A percentile compares a stretch with the other conserved stretches of the same genome.
phyloP scores from a whole-genome alignment of 2,797 vertebrate species.

The Eleutherodactylus coqui region DNA sequence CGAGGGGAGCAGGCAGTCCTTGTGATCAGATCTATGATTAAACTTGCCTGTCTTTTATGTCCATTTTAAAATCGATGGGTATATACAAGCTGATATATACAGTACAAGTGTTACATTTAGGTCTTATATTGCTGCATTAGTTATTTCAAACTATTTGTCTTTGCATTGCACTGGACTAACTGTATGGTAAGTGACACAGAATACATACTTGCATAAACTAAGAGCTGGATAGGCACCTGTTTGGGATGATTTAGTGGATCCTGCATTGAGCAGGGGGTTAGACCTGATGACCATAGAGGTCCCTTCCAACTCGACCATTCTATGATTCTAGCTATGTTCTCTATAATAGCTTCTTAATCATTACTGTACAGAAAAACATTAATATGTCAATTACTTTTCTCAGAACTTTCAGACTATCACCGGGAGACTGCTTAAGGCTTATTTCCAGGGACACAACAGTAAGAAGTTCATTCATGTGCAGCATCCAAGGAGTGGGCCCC shows the following conservation, averaged over 20 bases:
- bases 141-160: not conserved
- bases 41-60: slow-evolving; percentile 45
- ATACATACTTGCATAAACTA: not conserved
- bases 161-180: not conserved
- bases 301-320: too few species aligned
- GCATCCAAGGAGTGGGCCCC: too few species aligned
- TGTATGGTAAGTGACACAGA: not conserved
- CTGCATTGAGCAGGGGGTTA: too few species aligned
- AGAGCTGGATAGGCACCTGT: too few species aligned
- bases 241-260: too few species aligned
- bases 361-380: not conserved
- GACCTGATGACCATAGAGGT: too few species aligned
- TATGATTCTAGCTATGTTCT: too few species aligned
- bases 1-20: slow-evolving; percentile 34
- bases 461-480: too few species aligned
- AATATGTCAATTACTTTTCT: not conserved
- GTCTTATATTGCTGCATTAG: not conserved
- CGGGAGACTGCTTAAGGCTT: not conserved
- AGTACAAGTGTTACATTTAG: not conserved
- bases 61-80: slow-evolving; percentile 7
- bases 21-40: slow-evolving; percentile 47
- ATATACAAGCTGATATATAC: slow-evolving; percentile 13
- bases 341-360: not conserved
- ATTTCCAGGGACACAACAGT: not conserved
- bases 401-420: not conserved